Conservation (phyloP, 2,888 invertebrate genomes). For the Ephialtes manifestator region DNA sequence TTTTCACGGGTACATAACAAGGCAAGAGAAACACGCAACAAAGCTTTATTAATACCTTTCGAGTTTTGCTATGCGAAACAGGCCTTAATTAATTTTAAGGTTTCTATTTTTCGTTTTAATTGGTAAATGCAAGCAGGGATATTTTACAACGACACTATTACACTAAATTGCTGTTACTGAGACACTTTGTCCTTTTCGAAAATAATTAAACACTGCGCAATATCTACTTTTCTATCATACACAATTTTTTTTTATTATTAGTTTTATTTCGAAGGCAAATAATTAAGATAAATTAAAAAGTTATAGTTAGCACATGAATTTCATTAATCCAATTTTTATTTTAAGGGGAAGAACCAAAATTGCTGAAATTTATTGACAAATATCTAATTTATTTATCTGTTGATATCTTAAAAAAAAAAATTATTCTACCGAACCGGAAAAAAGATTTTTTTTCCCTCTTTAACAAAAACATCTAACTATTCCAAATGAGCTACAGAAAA, state of each 20-base stretch:
- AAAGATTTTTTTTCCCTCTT: too few species aligned
- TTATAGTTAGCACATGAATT: neutral
- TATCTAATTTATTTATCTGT: too few species aligned
- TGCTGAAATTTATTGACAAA: too few species aligned
- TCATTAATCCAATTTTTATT: neutral
- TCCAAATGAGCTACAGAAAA: too few species aligned
- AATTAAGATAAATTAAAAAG: neutral
- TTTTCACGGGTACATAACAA: constrained; percentile 50
- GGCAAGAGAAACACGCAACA: constrained; percentile 42
- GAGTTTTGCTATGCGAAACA: constrained; percentile 9
- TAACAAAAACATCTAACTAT: too few species aligned
- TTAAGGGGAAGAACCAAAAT: too few species aligned
- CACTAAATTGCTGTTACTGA: constrained; percentile 29
- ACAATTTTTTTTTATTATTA: constrained; percentile 6
- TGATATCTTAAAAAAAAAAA: too few species aligned
- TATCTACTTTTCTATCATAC: constrained; percentile 7
- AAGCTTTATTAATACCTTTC: constrained; percentile 54
- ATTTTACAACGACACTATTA: constrained; percentile 12
- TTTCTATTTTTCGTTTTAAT: neutral
- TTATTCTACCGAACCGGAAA: too few species aligned
- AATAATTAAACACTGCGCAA: constrained; percentile 22
- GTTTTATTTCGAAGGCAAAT: neutral
- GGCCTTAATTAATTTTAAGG: constrained; percentile 15
- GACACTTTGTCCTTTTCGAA: constrained; percentile 1
- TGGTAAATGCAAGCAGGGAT: constrained; percentile 41